Base-by-base conservation (phyloP, 1,140 invertebrate species). In the Pectinophora gossypiella region DNA sequence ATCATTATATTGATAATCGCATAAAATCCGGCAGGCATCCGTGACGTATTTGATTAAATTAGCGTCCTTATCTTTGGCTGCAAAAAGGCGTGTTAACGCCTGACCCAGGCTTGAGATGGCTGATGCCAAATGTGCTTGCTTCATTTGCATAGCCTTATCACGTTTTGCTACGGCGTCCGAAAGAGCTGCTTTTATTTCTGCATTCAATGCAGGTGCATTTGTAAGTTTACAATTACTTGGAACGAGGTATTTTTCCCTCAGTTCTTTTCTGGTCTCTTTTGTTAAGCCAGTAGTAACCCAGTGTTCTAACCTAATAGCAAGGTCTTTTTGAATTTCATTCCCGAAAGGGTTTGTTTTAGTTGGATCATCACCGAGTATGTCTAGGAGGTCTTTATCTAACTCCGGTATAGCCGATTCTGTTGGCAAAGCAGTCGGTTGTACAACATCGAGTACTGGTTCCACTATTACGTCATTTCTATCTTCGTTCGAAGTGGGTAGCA, bases 361-460 rank as follows among this genome's bases (percentile, higher is more conserved):
- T 3, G 48, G 48, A 16, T 51, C 48, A 9, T 40, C 48, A 12
- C 36, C 48, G 7, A 51, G 38, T 4, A 51, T 51, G 20, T 51
- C 48, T 40, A 51, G n/a, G 3, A 51, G 1, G 6, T 3, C 23
- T 16, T 9, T 19, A 38, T 49, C 32, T 15, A 44, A 15, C n/a
- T 38, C 35, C n/a, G 15, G 3, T 6, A 15, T n/a, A 3, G 4
- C 35, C n/a, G 35, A 7, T 7, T 38, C n/a, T n/a, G 4, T 13
- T 6, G n/a, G 3, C 4, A 4, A 4, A 38, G 10, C 15, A 12
- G 5, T 38, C 3, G 4, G 5, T n/a, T 12, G 5, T 5, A 38
- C 35, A 38, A 4, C 3, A 38, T 13, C 35, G 3, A 13, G 35
- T 6, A 15, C 10, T 7, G n/a, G 5, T n/a, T 38, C 35, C 4